Evolutionary conservation across 2,113 vertebrate genomes (phyloP), one percentile per base, ranked within the genome.

Genomic region (Erythrocercus mccallii): DNA sequence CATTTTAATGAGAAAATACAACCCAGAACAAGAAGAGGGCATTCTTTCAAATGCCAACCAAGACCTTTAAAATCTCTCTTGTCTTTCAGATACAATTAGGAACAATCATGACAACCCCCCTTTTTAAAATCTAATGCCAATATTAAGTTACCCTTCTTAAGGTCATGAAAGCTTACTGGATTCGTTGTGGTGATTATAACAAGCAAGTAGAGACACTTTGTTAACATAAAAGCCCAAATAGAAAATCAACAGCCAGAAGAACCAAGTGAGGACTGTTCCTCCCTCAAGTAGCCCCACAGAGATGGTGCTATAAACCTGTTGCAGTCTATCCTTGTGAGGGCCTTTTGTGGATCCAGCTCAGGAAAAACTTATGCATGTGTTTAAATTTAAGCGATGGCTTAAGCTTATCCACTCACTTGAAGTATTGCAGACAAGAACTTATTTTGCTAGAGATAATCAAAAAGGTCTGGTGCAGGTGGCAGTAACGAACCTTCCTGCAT

Each of bases 1-100:
- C 65, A 95, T 94, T 96, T 96, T 96, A 97, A 97, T 88, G 88
- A 97, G 92, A 93, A 77, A 78, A 94, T 72, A 61, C 87, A 86
- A 90, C 66, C 76, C 93, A 78, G 76, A 96, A 56, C 91, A 91
- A 97, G 60, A 94, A 71, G 51, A 78, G 68, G 54, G 37, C 21
- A 33, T 96, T 66, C 91, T 94, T 94, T 97, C 95, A 92, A 94
- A 87, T 78, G 74, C 85, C 92, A 88, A 5, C 61, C 20, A 64
- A 97, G 73, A 92, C 76, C 81, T 95, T 91, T 73, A 86, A 81
- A 92, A 70, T 76, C 58, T 57, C 78, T 27, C 82, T 83, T 89
- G 82, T 73, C 84, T 96, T 94, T 90, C 60, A 91, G 87, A 95
- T 94, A 70, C 95, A 97, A 94, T 71, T 78, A 61, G 56, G 42